A percentile compares a stretch with the other conserved stretches of the same genome.
phyloP scores from a whole-genome alignment of 2,113 vertebrate species.

The Machaerirhynchus nigripectus region DNA sequence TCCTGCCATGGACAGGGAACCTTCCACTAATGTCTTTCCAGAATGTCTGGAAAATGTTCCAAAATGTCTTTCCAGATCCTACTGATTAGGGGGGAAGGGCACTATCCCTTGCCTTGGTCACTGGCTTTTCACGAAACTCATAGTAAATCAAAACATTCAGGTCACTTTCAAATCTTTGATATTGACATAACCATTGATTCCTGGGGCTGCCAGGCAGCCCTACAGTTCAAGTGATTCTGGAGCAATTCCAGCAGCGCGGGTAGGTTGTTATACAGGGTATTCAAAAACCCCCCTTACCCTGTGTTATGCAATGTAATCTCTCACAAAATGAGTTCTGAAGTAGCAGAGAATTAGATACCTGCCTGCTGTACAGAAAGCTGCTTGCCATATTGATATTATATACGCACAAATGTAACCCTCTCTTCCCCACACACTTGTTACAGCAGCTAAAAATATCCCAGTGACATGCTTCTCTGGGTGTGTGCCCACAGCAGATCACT shows the following conservation, averaged over 20 bases:
- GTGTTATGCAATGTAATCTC: not conserved
- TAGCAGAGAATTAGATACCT: not conserved
- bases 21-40: not conserved
- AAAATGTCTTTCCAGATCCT: not conserved
- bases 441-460: not conserved
- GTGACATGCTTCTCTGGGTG: not conserved
- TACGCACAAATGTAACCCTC: not conserved
- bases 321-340: not conserved
- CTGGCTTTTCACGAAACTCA: not conserved
- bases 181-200: not conserved
- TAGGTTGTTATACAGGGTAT: not conserved
- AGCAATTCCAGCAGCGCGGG: not conserved
- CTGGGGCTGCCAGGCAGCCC: not conserved
- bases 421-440: not conserved
- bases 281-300: not conserved
- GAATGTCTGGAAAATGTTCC: not conserved
- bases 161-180: not conserved
- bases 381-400: not conserved
- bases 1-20: not conserved
- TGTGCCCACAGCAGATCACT: not conserved
- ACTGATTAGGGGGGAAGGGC: not conserved
- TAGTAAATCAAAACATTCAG: not conserved
- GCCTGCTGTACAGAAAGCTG: not conserved
- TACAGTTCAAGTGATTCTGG: not conserved
- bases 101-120: not conserved